phyloP scores from a whole-genome alignment of 2,888 invertebrate genomes.

The Drosophila greeni region DNA sequence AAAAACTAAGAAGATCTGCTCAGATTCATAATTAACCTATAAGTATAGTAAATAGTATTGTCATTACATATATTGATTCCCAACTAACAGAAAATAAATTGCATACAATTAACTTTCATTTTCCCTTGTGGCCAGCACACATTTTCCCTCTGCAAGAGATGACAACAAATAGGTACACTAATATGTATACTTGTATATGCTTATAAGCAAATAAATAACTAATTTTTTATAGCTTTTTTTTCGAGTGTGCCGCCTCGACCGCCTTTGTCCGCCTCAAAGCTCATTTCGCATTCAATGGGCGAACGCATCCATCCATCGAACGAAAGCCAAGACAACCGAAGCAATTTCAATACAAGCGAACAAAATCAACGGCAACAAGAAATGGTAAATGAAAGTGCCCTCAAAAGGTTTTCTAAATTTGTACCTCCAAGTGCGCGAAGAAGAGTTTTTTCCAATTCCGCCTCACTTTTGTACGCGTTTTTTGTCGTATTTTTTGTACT shows the following conservation, averaged over 20 bases:
- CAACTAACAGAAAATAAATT: too few relatives aligned
- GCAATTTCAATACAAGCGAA: constrained; percentile 69
- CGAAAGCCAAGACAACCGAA: constrained; percentile 64
- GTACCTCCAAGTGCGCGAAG: constrained; percentile 50
- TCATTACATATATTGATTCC: too few relatives aligned
- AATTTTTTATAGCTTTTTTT: background rate
- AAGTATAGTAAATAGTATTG: too few relatives aligned
- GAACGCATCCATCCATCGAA: constrained; percentile 72
- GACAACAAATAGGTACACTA: background rate
- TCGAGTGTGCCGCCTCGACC: constrained; percentile 6
- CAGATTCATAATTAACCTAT: too few relatives aligned
- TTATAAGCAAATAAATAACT: background rate
- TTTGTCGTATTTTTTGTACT: constrained; percentile 31
- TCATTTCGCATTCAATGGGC: constrained; percentile 70
- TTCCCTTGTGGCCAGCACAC: background rate
- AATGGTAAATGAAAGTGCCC: constrained; percentile 76
- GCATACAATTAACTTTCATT: background rate
- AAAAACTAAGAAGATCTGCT: too few relatives aligned
- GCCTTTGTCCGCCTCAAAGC: constrained; percentile 38
- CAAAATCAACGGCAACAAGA: constrained; percentile 40
- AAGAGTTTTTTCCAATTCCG: constrained; percentile 40
- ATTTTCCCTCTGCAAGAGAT: background rate
- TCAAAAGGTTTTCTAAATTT: constrained; percentile 75
- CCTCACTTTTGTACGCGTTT: constrained; percentile 24
- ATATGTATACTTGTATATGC: too few relatives aligned